Conservation (phyloP, 2,888 invertebrate genomes). For the Orchesella flavescens region DNA sequence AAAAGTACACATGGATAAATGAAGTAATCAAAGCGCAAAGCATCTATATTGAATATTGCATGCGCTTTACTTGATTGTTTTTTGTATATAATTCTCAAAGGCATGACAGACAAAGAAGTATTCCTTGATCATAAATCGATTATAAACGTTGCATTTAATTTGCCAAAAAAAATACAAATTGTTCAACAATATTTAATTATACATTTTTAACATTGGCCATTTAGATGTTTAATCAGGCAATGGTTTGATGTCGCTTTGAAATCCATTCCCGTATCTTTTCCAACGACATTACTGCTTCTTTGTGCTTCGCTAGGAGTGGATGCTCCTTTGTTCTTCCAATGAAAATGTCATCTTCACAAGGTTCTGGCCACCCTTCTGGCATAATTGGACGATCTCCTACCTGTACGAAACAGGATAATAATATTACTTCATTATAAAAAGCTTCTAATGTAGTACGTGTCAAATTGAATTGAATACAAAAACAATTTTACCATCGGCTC, state of each 20-base stretch:
- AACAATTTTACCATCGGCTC: slow-evolving; percentile 46
- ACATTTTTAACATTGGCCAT: not conserved
- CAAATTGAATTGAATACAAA: not conserved
- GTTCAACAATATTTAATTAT: too few species aligned
- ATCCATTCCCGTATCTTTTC: slow-evolving; percentile 61
- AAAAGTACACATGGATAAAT: too few species aligned
- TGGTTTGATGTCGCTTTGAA: slow-evolving; percentile 43
- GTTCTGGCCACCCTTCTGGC: slow-evolving; percentile 30
- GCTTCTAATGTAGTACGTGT: too few species aligned
- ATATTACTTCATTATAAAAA: not conserved
- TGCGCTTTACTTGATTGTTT: too few species aligned
- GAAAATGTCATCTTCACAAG: slow-evolving; percentile 32
- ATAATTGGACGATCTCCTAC: slow-evolving; percentile 49
- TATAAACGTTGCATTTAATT: too few species aligned
- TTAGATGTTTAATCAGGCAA: slow-evolving; percentile 20
- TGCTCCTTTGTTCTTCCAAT: slow-evolving; percentile 36
- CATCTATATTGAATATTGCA: too few species aligned
- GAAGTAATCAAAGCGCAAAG: too few species aligned
- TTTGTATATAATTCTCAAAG: too few species aligned
- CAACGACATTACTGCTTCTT: slow-evolving; percentile 26
- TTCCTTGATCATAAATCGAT: too few species aligned
- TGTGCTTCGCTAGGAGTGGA: slow-evolving; percentile 52
- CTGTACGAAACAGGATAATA: slow-evolving; percentile 13
- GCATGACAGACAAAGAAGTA: too few species aligned
- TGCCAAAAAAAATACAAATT: too few species aligned